These are phyloP conservation scores for Dione vanillae DNA, from an alignment of 2,888 invertebrate genomes.

Conservation along the genomic window DNA sequence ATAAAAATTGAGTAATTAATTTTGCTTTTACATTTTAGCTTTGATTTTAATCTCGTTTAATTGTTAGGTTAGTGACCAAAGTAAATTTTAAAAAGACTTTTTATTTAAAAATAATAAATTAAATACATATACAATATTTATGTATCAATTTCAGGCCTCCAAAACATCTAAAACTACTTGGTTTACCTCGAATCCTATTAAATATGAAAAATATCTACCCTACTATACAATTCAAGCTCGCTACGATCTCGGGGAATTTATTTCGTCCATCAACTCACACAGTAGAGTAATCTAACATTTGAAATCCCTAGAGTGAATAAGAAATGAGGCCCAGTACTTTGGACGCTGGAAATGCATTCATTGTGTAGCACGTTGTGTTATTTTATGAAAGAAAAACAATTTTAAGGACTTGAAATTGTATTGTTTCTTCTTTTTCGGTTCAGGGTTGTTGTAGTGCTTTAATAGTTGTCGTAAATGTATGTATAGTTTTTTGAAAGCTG, in stretches of 20 bases:
- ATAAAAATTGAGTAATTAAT: too few relatives aligned
- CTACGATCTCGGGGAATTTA: not conserved
- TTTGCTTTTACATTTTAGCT: too few relatives aligned
- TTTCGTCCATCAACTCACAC: slow-evolving; percentile 5
- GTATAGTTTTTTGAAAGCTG: too few relatives aligned
- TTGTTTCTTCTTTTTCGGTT: too few relatives aligned
- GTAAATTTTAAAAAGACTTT: too few relatives aligned
- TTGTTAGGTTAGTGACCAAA: too few relatives aligned
- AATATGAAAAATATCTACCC: slow-evolving; percentile 7
- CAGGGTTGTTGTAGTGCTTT: too few relatives aligned
- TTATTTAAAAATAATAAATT: too few relatives aligned
- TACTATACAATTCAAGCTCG: slow-evolving; percentile 13
- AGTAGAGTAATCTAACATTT: slow-evolving; percentile 18
- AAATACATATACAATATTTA: not conserved
- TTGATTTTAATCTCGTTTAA: too few relatives aligned
- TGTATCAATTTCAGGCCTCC: not conserved
- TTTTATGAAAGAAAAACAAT: slow-evolving; percentile 17
- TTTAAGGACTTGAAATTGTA: not conserved
- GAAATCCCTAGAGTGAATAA: slow-evolving; percentile 17
- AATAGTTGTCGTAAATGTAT: too few relatives aligned
- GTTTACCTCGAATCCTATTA: not conserved
- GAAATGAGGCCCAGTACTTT: slow-evolving; percentile 12
- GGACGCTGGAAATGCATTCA: slow-evolving; percentile 8
- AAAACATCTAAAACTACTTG: not conserved
- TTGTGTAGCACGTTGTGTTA: not conserved